Base-by-base conservation (phyloP, 1,140 invertebrate species). In the Caenorhabditis briggsae region DNA sequence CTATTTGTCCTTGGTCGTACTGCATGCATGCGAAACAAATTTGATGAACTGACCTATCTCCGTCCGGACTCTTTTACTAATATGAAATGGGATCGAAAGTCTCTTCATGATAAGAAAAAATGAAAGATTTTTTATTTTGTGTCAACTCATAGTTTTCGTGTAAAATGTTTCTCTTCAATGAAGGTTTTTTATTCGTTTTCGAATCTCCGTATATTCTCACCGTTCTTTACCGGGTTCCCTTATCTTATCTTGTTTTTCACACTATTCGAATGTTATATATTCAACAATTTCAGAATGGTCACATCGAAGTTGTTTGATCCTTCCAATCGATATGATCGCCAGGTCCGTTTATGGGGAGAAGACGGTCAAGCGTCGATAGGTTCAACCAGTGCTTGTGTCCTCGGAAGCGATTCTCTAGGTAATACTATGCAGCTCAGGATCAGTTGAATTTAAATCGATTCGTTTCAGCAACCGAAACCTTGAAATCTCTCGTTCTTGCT, bases 401-500 rank as follows among this genome's bases (percentile, higher is more conserved):
- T 99, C 87, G 98, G 98, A 94, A 96, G 96, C 2, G 97, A 95
- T 84, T 96, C 96, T 12, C 94, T 97, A 82, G 97, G 97, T 48
- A 16, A 6, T 5, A 59, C n/a, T n/a, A n/a, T n/a, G 18, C 9
- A 2, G 14, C n/a, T 46, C n/a, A 25, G 2, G 6, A 56, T 16
- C 48, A 41, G 0, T 14, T n/a, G 43, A 41, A 18, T 46, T 25
- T n/a, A 5, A 56, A 25, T 18, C 16, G n/a, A 16, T 83, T 41
- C 11, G 33, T 83, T 87, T 74, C 64, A 87, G 86, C 82, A 8
- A 84, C 86, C 59, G 98, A 99, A 94, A 95, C 96, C 82, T 93
- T 98, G 33, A 99, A 99, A 93, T 96, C 96, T 74, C 94, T 99
- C 14, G 95, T 98, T 20, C 93, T 99, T 48, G 97, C 97, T 83